phyloP scores from a whole-genome alignment of 2,797 vertebrate species.

The Philypnodon macrostomus region DNA sequence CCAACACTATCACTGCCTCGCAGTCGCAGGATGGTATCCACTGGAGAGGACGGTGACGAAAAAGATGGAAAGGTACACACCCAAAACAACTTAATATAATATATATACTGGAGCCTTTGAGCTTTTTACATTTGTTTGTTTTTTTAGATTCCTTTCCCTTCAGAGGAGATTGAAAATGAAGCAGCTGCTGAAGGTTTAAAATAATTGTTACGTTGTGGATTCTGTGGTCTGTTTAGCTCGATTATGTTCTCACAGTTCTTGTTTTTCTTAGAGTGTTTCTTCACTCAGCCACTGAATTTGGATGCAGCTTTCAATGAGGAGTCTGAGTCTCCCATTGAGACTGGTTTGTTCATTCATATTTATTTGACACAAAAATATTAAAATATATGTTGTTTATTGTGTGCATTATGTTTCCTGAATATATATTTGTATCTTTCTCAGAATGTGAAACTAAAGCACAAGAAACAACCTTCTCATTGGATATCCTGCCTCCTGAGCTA shows the following conservation, averaged over 20 bases:
- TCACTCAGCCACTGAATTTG: conserved; percentile 42
- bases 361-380: too few species aligned
- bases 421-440: conserved; percentile 15
- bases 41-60: conserved; percentile 12
- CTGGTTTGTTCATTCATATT: too few species aligned
- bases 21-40: conserved; percentile 1
- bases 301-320: conserved; percentile 61
- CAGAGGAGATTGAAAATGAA: conserved; percentile 52
- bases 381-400: too few species aligned
- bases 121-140: not conserved
- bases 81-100: too few species aligned
- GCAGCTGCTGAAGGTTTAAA: conserved; percentile 47
- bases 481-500: conserved; percentile 4
- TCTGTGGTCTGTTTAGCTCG: too few species aligned
- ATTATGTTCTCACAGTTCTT: conserved; percentile 10
- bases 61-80: conserved; percentile 40
- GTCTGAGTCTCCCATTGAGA: conserved; percentile 22
- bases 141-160: conserved; percentile 57
- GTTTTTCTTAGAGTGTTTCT: conserved; percentile 41
- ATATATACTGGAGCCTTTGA: too few species aligned
- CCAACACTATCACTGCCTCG: conserved; percentile 38
- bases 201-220: too few species aligned
- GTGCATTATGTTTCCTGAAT: not conserved
- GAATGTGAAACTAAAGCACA: conserved; percentile 24
- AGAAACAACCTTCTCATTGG: conserved; percentile 1